Conservation (phyloP, 2,797 vertebrate genomes). For the Cirrhinus molitorella region DNA sequence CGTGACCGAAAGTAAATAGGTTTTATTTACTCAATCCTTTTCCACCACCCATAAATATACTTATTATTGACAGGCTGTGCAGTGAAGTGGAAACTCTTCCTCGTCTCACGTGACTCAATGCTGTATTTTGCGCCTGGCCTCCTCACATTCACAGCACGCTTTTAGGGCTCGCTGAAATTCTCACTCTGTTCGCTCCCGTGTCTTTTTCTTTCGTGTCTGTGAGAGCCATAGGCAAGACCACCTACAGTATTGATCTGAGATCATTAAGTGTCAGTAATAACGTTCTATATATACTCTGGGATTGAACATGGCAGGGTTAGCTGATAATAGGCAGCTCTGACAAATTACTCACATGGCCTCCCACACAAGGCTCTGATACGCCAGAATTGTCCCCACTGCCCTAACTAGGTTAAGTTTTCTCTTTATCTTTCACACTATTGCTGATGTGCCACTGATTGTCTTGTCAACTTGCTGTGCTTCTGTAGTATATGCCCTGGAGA, state of each 20-base stretch:
- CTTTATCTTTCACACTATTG: slow-evolving; percentile 19
- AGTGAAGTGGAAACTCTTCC: not conserved
- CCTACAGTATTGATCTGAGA: slow-evolving; percentile 24
- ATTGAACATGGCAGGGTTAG: not conserved
- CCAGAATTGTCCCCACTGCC: slow-evolving; percentile 66
- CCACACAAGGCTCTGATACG: slow-evolving; percentile 68
- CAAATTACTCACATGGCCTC: slow-evolving; percentile 57
- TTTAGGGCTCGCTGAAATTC: not conserved
- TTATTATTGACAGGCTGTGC: not conserved
- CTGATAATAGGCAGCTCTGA: slow-evolving; percentile 32
- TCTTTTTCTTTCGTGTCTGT: slow-evolving; percentile 18
- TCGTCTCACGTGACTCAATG: not conserved
- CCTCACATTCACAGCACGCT: not conserved
- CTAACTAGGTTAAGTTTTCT: slow-evolving; percentile 48
- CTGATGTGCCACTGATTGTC: slow-evolving; percentile 11
- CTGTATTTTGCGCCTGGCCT: not conserved
- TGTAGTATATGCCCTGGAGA: slow-evolving; percentile 1
- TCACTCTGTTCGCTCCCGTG: not conserved
- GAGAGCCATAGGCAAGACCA: slow-evolving; percentile 27
- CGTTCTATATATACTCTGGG: not conserved
- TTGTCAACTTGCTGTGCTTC: not conserved
- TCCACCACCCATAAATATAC: not conserved
- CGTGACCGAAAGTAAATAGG: not conserved
- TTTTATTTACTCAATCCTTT: slow-evolving; percentile 1
- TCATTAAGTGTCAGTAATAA: slow-evolving; percentile 58